Base-by-base conservation (phyloP, 2,888 invertebrate genomes). In the Acleris laterana region DNA sequence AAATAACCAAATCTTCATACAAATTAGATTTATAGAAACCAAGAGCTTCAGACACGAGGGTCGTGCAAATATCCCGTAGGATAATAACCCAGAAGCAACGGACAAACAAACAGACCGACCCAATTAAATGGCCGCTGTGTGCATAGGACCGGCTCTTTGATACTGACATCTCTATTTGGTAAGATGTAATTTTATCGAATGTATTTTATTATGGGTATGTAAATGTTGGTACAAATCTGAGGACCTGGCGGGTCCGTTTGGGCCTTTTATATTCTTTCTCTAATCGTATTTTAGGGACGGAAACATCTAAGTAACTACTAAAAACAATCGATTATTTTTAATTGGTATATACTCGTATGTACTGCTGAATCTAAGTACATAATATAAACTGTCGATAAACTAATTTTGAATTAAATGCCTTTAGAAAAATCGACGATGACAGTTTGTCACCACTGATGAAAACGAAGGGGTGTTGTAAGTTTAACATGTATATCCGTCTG, bases 61-160 rank as follows among this genome's bases (percentile, higher is more conserved):
- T 69, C 69, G 63, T 4, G 70, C 69, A 74, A 73, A 74, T 68
- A 69, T 68, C 57, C 63, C 66, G 62, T 63, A 72, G 68, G 68
- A 70, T 72, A 70, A 70, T 73, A 73, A 70, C 69, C 68, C 71
- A 68, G 63, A 68, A 68, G 71, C 56, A 53, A 55, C 59, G 66
- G 69, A 69, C 70, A 65, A 70, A 71, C 72, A 70, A 72, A 72
- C 73, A 71, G 69, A 70, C 69, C 69, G 64, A 70, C 74, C 74
- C 73, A 75, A 75, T 75, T 75, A 75, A 71, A 75, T 72, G 71
- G 69, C 68, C 66, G 48, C 48, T 74, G 74, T 75, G 69, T 74
- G 72, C 71, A 63, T 73, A 75, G 75, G 75, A 74, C 64, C 62
- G 64, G 62, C 42, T 51, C 68, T 69, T 69, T 69, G 70, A 69